These are phyloP conservation scores for Aix galericulata DNA, from an alignment of 2,113 vertebrate genomes.

Conservation along the genomic window DNA sequence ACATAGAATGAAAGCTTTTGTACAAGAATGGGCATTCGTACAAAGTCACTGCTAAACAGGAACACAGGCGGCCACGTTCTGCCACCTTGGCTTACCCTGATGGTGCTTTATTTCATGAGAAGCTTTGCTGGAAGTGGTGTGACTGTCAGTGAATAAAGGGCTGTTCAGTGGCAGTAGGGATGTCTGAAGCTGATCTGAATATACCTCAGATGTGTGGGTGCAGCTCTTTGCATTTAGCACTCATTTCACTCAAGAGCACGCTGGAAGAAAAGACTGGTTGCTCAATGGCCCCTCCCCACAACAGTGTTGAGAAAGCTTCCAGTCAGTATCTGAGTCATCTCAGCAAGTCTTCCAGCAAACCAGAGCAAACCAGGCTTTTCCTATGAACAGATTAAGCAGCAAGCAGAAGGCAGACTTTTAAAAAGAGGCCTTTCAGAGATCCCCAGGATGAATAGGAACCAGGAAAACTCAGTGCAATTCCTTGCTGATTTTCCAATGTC, in stretches of 20 bases:
- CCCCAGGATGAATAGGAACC: neutral
- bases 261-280: neutral
- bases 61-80: neutral
- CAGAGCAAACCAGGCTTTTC: constrained; percentile 43
- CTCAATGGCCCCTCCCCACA: constrained; percentile 3
- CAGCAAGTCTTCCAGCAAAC: constrained; percentile 51
- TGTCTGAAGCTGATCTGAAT: constrained; percentile 33
- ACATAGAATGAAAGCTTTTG: neutral
- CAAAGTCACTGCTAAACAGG: neutral
- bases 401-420: neutral
- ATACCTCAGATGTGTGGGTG: neutral
- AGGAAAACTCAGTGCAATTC: neutral
- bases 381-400: constrained; percentile 55
- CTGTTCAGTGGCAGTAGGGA: neutral
- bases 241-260: constrained; percentile 5
- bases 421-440: neutral
- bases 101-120: neutral
- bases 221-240: constrained; percentile 8
- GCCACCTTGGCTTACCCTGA: neutral
- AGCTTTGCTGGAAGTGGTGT: neutral
- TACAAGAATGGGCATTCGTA: neutral
- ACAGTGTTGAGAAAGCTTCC: constrained; percentile 45
- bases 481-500: neutral
- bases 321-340: constrained; percentile 67
- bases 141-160: neutral